A percentile compares a stretch with the other conserved stretches of the same genome.
Evolutionary conservation across 2,797 vertebrate species (phyloP).

Genomic region (Borostomias antarcticus): DNA sequence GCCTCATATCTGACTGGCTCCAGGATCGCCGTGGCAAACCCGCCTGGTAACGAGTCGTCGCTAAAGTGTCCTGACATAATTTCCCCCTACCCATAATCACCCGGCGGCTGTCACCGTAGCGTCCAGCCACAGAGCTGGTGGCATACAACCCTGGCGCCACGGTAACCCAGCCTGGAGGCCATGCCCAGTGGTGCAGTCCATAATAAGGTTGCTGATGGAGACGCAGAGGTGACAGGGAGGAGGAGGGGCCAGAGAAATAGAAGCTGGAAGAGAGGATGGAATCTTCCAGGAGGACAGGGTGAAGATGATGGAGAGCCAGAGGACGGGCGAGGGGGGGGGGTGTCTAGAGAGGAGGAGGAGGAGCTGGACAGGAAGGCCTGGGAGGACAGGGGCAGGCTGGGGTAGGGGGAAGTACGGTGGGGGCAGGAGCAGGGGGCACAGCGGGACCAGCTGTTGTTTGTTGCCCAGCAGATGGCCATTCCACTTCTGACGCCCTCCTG

Average conservation of each 20-base stretch:
- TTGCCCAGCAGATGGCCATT: conserved; percentile 34
- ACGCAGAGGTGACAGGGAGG: conserved; percentile 30
- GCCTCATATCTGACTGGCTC: conserved; percentile 82
- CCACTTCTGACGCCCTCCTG: conserved; percentile 20
- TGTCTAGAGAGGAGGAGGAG: conserved; percentile 64
- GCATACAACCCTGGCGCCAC: conserved; percentile 17
- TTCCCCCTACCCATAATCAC: conserved; percentile 10
- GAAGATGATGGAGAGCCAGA: conserved; percentile 5
- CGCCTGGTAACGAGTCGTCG: conserved; percentile 31
- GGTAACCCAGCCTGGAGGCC: background rate
- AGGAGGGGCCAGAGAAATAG: background rate
- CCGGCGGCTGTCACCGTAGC: conserved; percentile 5
- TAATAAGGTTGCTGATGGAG: conserved; percentile 16
- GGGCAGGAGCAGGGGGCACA: conserved; percentile 17
- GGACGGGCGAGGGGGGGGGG: conserved; percentile 15
- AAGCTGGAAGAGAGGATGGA: conserved; percentile 21
- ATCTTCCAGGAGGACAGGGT: conserved; percentile 37
- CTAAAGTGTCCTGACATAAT: too few relatives aligned
- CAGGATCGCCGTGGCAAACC: conserved; percentile 72
- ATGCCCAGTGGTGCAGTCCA: background rate
- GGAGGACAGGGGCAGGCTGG: conserved; percentile 23
- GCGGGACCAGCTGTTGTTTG: conserved; percentile 29
- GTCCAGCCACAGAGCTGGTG: background rate
- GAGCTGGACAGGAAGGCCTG: conserved; percentile 39
- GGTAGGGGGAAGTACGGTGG: conserved; percentile 6